These are phyloP conservation scores for Thalassoma bifasciatum DNA, from an alignment of 2,113 vertebrate species.

Conservation along the genomic window DNA sequence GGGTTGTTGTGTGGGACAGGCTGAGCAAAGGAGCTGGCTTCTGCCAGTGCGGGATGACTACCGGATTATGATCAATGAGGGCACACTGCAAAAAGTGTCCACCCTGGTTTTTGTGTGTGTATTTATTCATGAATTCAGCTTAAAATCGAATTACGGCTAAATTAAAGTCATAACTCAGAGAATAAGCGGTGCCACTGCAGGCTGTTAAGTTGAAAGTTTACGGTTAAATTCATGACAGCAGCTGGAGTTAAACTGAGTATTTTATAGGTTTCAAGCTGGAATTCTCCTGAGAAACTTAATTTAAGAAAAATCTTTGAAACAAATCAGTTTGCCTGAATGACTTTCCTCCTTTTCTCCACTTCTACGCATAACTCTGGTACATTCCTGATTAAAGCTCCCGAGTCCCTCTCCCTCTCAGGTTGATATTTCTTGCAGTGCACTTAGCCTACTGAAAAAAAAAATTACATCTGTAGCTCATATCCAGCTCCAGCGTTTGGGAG, in stretches of 20 bases:
- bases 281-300: not conserved
- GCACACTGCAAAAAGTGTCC: constrained; percentile 10
- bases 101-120: not conserved
- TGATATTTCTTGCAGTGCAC: constrained; percentile 23
- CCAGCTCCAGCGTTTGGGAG: constrained; percentile 8
- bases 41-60: constrained; percentile 21
- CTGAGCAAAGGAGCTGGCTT: constrained; percentile 34
- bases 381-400: not conserved
- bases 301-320: not conserved
- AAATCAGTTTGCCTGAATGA: not conserved
- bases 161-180: constrained; percentile 7
- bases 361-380: not conserved
- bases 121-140: constrained; percentile 11
- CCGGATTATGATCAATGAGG: constrained; percentile 27
- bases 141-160: constrained; percentile 8
- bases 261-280: not conserved
- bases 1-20: constrained; percentile 37
- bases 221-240: not conserved
- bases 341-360: not conserved
- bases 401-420: not conserved
- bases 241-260: not conserved
- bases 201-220: constrained; percentile 7
- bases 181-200: not conserved
- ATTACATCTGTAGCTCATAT: constrained; percentile 24
- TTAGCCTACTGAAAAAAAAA: not conserved